Evolutionary conservation across 1,140 invertebrate genomes (phyloP).

Genomic region (Mycetomoellerius zeteki): DNA sequence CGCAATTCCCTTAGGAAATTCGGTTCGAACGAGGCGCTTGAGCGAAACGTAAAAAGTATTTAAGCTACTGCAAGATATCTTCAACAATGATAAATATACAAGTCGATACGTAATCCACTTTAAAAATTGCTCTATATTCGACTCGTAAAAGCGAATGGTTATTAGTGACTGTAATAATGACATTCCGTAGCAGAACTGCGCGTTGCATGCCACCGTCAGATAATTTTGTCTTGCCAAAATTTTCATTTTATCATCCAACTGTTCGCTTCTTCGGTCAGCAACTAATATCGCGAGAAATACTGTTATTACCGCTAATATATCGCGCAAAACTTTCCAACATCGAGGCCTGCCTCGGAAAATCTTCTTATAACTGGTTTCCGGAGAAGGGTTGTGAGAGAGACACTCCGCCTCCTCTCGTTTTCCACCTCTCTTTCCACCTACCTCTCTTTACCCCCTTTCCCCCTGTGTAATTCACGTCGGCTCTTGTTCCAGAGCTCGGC

Average conservation of each 20-base stretch:
- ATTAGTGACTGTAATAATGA: not conserved
- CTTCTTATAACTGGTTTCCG: constrained; percentile 64
- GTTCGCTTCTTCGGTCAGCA: constrained; percentile 41
- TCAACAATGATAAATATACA: not conserved
- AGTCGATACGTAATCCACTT: not conserved
- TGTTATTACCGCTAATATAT: constrained; percentile 81
- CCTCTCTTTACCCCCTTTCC: not conserved
- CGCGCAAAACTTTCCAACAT: constrained; percentile 73
- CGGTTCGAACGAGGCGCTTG: constrained; percentile 30
- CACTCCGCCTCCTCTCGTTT: constrained; percentile 41
- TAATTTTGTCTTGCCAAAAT: not conserved
- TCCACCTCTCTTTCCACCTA: not conserved
- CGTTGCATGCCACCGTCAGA: not conserved
- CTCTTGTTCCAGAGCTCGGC: constrained; percentile 49
- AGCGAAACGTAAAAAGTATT: constrained; percentile 46
- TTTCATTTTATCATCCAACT: not conserved
- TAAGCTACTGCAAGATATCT: not conserved
- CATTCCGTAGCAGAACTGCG: not conserved
- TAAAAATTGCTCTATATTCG: not conserved
- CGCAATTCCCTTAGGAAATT: constrained; percentile 60
- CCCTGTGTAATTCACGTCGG: constrained; percentile 65
- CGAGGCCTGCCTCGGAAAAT: constrained; percentile 61
- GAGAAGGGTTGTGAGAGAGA: constrained; percentile 56
- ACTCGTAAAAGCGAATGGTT: not conserved
- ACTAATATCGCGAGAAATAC: constrained; percentile 82